These are phyloP conservation scores for Maniola jurtina DNA, from an alignment of 1,140 invertebrate genomes.

Conservation along the genomic window DNA sequence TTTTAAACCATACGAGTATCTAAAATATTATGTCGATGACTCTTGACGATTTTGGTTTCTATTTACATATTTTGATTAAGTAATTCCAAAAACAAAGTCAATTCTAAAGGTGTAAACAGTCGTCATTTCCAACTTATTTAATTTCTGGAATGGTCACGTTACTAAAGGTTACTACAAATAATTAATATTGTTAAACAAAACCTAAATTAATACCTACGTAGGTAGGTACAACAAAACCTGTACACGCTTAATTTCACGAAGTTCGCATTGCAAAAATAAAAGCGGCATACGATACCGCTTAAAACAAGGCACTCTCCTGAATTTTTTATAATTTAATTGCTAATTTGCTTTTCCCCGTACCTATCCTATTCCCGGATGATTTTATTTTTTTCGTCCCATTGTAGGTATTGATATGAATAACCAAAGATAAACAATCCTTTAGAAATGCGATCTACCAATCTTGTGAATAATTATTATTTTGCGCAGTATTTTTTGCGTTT, in stretches of 20 bases:
- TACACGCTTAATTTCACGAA: conserved; percentile 16
- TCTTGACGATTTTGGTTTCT: too few species aligned
- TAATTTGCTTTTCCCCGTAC: conserved; percentile 57
- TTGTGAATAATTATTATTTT: too few species aligned
- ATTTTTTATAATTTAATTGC: conserved; percentile 59
- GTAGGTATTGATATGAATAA: background rate
- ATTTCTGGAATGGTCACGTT: background rate
- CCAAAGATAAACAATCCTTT: background rate
- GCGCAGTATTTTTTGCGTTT: too few species aligned
- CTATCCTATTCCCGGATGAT: conserved; percentile 47
- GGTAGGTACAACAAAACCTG: conserved; percentile 5
- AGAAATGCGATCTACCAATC: too few species aligned
- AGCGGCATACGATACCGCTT: conserved; percentile 42
- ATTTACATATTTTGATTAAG: too few species aligned
- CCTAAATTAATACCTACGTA: conserved; percentile 7
- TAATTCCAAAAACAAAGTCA: too few species aligned
- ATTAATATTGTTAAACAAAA: background rate
- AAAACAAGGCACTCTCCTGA: conserved; percentile 49
- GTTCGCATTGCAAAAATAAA: conserved; percentile 50
- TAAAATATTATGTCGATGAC: too few species aligned
- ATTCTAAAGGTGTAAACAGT: too few species aligned
- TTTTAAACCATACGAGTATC: too few species aligned
- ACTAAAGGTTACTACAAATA: background rate
- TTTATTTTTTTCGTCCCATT: conserved; percentile 28
- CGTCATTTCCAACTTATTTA: too few species aligned